A percentile compares a stretch with the other conserved stretches of the same genome.
Evolutionary conservation across 37 sponge, comb jelly and placozoan genomes (phyloP).

Genomic region (Mnemiopsis leidyi): DNA sequence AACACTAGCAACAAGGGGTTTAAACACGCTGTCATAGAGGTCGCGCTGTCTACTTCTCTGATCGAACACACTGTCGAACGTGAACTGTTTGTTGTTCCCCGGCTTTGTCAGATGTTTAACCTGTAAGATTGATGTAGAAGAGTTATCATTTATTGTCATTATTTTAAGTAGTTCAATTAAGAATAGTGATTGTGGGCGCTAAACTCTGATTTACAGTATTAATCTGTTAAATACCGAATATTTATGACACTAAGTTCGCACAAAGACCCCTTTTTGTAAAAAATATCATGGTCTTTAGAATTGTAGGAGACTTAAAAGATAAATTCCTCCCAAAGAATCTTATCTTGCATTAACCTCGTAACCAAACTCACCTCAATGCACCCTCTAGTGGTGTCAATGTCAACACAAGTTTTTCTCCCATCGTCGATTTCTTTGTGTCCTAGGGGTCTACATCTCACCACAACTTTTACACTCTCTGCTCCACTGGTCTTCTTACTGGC

Average conservation of each 20-base stretch:
- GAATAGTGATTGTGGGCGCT: too few relatives aligned
- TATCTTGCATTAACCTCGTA: too few relatives aligned
- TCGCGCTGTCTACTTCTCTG: constrained; percentile 89
- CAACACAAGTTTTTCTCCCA: constrained; percentile 66
- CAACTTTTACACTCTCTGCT: constrained; percentile 87
- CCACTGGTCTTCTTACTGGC: constrained; percentile 68
- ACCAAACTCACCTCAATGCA: constrained; percentile 64
- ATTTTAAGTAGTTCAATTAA: too few relatives aligned
- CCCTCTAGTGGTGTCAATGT: constrained; percentile 64
- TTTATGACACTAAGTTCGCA: too few relatives aligned
- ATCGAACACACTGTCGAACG: constrained; percentile 95
- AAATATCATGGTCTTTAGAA: too few relatives aligned
- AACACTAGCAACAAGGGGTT: constrained; percentile 84
- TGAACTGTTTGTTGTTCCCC: constrained; percentile 74
- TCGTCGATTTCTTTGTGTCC: constrained; percentile 71
- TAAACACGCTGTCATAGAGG: constrained; percentile 85
- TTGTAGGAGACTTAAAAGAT: too few relatives aligned
- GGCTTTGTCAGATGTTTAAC: constrained; percentile 17
- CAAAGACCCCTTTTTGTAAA: too few relatives aligned
- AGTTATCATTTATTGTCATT: too few relatives aligned
- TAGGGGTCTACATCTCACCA: constrained; percentile 95
- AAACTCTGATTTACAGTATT: too few relatives aligned
- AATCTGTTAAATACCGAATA: too few relatives aligned
- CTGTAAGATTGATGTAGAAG: too few relatives aligned
- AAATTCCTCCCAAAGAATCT: too few relatives aligned